Percentiles rank a stretch among this genome's conserved stretches.
phyloP scores from a whole-genome alignment of 2,113 vertebrate genomes.

The Ammodytes dubius region DNA sequence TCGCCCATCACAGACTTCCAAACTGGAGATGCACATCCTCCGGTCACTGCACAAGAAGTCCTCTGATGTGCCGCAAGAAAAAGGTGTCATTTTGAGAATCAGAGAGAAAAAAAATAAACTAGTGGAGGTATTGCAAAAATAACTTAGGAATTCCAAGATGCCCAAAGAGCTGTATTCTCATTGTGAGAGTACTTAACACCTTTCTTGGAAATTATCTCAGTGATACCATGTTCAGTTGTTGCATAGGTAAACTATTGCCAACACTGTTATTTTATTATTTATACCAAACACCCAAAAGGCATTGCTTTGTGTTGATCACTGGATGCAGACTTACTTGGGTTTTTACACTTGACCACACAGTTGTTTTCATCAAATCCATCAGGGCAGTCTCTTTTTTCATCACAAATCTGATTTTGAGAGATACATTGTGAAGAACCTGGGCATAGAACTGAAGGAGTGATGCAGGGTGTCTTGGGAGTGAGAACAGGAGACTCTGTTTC shows the following conservation, averaged over 20 bases:
- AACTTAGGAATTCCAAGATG: neutral
- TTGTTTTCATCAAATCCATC: constrained; percentile 89
- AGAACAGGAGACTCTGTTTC: neutral
- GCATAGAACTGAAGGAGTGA: constrained; percentile 82
- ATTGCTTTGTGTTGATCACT: neutral
- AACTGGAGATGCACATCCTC: constrained; percentile 77
- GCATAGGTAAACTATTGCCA: neutral
- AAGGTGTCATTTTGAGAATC: neutral
- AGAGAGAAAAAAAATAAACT: neutral
- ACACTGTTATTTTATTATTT: too few species aligned
- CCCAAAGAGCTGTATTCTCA: too few species aligned
- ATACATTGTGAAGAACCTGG: constrained; percentile 82
- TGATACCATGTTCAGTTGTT: neutral
- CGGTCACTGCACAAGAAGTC: constrained; percentile 86
- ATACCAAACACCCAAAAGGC: too few species aligned
- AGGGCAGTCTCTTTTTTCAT: constrained; percentile 86
- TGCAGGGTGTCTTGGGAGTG: constrained; percentile 62
- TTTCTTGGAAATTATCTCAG: neutral
- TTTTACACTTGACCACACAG: constrained; percentile 81
- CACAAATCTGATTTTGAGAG: constrained; percentile 83
- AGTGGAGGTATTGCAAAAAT: neutral
- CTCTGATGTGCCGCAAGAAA: constrained; percentile 47
- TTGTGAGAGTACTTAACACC: neutral
- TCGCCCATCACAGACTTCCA: constrained; percentile 85
- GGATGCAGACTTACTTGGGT: constrained; percentile 75